Conservation (phyloP, 2,113 vertebrate genomes). For the Pollachius pollachius region DNA sequence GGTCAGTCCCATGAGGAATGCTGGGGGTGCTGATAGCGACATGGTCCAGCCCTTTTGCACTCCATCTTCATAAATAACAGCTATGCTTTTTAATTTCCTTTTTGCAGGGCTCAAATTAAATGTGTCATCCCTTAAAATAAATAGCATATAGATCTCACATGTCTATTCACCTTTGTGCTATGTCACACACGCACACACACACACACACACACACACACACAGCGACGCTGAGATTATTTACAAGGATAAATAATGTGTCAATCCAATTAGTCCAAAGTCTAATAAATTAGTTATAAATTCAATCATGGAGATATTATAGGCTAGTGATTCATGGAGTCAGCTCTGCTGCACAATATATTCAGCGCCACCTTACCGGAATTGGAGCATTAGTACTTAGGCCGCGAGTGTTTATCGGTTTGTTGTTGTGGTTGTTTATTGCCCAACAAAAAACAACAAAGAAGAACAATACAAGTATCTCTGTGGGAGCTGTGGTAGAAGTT, state of each 20-base stretch:
- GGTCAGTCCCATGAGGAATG: not conserved
- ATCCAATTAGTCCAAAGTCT: constrained; percentile 77
- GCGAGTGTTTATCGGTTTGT: no score
- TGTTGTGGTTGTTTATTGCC: no score
- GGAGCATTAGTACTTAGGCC: no score
- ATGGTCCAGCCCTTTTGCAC: constrained; percentile 41
- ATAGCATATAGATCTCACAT: constrained; percentile 51
- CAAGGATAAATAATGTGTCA: constrained; percentile 70
- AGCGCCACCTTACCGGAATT: constrained; percentile 41
- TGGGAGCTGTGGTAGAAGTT: no score
- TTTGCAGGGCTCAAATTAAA: constrained; percentile 63
- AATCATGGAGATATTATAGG: constrained; percentile 64
- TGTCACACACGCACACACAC: constrained; percentile 1
- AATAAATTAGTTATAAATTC: constrained; percentile 77
- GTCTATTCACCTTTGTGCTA: constrained; percentile 23
- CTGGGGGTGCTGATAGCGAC: constrained; percentile 24
- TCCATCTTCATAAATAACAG: constrained; percentile 67
- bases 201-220: constrained; percentile 37
- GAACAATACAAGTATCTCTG: no score
- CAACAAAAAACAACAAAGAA: no score
- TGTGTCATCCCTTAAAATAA: constrained; percentile 64
- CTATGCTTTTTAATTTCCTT: constrained; percentile 67
- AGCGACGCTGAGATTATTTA: constrained; percentile 64
- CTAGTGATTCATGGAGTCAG: constrained; percentile 66
- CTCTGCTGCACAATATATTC: constrained; percentile 54